phyloP scores from a whole-genome alignment of 2,113 vertebrate genomes.

The Dermatemys mawii region DNA sequence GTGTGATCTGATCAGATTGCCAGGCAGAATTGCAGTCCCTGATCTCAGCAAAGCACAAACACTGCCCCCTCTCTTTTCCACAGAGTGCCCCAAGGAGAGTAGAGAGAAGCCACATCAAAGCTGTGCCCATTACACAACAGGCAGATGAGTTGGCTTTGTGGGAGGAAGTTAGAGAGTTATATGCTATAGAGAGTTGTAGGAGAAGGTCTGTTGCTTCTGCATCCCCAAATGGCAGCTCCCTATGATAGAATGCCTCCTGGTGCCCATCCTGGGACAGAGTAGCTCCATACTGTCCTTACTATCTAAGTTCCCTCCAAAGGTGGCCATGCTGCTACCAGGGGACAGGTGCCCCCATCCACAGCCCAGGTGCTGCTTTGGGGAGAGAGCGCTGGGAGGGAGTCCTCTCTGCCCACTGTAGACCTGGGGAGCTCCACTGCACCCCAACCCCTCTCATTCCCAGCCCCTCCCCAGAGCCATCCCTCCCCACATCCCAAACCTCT shows the following conservation, averaged over 20 bases:
- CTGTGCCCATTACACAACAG: not conserved
- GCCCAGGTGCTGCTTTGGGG: no score
- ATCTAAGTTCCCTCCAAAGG: no score
- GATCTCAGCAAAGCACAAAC: not conserved
- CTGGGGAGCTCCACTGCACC: no score
- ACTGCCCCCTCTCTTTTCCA: not conserved
- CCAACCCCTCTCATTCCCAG: no score
- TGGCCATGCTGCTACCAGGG: no score
- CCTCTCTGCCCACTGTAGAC: no score
- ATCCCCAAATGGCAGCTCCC: rapidly evolving
- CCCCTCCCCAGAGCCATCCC: no score
- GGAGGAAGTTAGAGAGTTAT: not conserved
- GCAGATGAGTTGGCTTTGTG: not conserved
- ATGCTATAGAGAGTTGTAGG: not conserved
- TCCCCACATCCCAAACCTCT: no score
- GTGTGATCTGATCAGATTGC: not conserved
- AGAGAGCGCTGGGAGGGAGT: no score
- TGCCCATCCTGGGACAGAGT: not conserved
- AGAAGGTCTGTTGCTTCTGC: not conserved
- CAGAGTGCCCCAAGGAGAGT: rapidly evolving
- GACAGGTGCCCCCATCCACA: no score
- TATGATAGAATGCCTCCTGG: not conserved
- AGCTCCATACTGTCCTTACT: not conserved
- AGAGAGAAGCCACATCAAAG: not conserved
- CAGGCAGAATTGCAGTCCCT: not conserved